Percentiles rank a stretch among this genome's conserved stretches.
phyloP scores from a whole-genome alignment of 2,113 vertebrate genomes.

The Psettodes erumei region DNA sequence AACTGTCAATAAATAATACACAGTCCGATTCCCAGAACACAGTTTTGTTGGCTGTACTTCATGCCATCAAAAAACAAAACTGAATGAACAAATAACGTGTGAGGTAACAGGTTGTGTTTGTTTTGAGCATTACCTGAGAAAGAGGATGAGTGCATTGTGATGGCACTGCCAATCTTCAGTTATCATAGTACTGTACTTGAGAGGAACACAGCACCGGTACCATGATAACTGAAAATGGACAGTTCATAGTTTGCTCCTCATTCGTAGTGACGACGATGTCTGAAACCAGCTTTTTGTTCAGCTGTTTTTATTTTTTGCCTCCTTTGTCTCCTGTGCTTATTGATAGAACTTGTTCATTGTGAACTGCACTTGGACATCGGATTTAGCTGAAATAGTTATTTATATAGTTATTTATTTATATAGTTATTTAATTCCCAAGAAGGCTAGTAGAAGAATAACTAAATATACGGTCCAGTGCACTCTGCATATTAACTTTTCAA shows the following conservation, averaged over 20 bases:
- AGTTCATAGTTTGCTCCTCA: conserved; percentile 86
- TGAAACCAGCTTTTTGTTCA: conserved; percentile 1
- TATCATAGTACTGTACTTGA: conserved; percentile 99
- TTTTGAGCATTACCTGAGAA: conserved; percentile 8
- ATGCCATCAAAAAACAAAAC: no score
- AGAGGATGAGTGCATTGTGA: conserved; percentile 77
- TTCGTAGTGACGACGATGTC: background rate
- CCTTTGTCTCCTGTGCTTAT: no score
- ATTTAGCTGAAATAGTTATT: no score
- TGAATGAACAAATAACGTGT: no score
- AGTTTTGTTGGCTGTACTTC: background rate
- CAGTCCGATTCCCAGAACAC: background rate
- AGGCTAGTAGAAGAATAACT: conserved; percentile 52
- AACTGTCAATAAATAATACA: background rate
- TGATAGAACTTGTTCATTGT: background rate
- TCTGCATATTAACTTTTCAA: conserved; percentile 29
- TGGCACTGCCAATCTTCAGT: conserved; percentile 99
- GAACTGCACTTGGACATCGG: background rate
- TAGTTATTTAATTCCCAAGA: no score
- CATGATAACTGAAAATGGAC: conserved; percentile 99
- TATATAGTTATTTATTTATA: no score
- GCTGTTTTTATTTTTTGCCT: background rate
- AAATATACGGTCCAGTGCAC: background rate
- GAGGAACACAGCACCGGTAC: conserved; percentile 98
- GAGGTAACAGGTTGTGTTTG: background rate